Conservation (phyloP, 2,113 vertebrate genomes). For the Semicossyphus pulcher region DNA sequence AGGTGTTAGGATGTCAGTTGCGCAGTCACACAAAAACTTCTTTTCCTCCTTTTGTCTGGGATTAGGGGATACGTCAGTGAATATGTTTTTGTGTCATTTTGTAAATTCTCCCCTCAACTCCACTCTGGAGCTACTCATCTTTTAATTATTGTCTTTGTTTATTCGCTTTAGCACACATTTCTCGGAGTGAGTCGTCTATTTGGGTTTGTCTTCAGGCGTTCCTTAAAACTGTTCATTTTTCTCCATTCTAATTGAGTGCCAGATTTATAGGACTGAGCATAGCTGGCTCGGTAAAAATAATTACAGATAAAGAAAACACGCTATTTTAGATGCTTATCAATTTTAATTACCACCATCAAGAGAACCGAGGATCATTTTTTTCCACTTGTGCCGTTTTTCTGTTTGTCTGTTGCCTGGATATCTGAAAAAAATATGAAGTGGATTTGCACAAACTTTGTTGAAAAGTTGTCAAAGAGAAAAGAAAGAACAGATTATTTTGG, state of each 20-base stretch:
- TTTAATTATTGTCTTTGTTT: not conserved
- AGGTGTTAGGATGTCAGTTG: slow-evolving; percentile 54
- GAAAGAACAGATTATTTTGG: not conserved
- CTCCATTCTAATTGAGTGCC: not conserved
- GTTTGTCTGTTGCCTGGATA: slow-evolving; percentile 9
- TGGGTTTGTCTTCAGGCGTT: slow-evolving; percentile 17
- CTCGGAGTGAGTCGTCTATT: slow-evolving; percentile 4
- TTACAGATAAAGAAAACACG: slow-evolving; percentile 27
- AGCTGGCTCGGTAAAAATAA: slow-evolving; percentile 23
- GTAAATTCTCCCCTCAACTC: not conserved
- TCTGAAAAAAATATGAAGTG: slow-evolving; percentile 3
- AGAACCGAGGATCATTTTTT: slow-evolving; percentile 9
- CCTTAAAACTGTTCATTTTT: slow-evolving; percentile 1
- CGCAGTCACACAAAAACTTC: slow-evolving; percentile 37
- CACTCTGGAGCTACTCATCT: slow-evolving; percentile 10
- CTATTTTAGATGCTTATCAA: slow-evolving; percentile 43
- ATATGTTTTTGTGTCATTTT: slow-evolving; percentile 10
- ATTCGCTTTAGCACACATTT: not conserved
- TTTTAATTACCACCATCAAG: slow-evolving; percentile 51
- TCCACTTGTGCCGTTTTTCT: slow-evolving; percentile 1
- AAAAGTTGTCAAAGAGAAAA: slow-evolving; percentile 7
- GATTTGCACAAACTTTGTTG: not conserved
- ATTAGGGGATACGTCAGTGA: slow-evolving; percentile 7
- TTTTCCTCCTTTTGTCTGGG: slow-evolving; percentile 29
- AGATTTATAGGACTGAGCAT: slow-evolving; percentile 12